These are phyloP conservation scores for Drosophila subsilvestris DNA, from an alignment of 2,888 invertebrate genomes.

Conservation along the genomic window DNA sequence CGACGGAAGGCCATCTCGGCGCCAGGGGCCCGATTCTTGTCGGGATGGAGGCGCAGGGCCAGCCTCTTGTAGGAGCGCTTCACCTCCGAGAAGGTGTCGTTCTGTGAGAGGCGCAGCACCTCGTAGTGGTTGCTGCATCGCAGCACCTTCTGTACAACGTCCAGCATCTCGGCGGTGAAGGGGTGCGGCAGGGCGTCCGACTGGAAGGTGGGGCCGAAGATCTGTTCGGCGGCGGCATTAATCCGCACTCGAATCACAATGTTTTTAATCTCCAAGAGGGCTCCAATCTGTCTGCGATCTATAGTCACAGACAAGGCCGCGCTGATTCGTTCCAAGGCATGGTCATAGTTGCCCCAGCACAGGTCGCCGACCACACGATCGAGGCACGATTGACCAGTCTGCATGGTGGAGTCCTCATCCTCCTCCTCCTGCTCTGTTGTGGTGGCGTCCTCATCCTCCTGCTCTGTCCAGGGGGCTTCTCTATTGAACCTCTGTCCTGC, in stretches of 20 bases:
- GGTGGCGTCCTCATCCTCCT: neutral
- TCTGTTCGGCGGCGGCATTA: constrained; percentile 28
- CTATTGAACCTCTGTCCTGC: neutral
- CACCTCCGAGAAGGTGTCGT: constrained; percentile 88
- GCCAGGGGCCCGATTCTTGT: constrained; percentile 92
- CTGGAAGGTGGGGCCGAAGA: constrained; percentile 55
- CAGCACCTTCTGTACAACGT: constrained; percentile 86
- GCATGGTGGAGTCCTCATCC: neutral
- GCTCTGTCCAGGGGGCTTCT: neutral
- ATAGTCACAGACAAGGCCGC: constrained; percentile 28
- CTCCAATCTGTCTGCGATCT: constrained; percentile 22
- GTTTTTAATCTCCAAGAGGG: constrained; percentile 62
- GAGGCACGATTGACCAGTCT: neutral
- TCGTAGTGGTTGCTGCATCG: constrained; percentile 92
- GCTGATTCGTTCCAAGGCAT: constrained; percentile 54
- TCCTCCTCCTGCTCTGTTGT: neutral
- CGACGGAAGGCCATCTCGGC: constrained; percentile 93
- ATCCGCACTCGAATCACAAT: constrained; percentile 56
- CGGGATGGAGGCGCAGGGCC: constrained; percentile 92
- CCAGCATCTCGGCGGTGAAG: constrained; percentile 91
- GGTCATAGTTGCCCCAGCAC: constrained; percentile 54
- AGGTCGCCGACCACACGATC: constrained; percentile 49
- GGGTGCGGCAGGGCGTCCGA: constrained; percentile 79
- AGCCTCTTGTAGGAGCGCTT: constrained; percentile 90
- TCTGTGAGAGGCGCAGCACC: constrained; percentile 88